Percentiles rank a stretch among this genome's conserved stretches.
Evolutionary conservation across 1,140 invertebrate species (phyloP).

Genomic region (Grapholita molesta): DNA sequence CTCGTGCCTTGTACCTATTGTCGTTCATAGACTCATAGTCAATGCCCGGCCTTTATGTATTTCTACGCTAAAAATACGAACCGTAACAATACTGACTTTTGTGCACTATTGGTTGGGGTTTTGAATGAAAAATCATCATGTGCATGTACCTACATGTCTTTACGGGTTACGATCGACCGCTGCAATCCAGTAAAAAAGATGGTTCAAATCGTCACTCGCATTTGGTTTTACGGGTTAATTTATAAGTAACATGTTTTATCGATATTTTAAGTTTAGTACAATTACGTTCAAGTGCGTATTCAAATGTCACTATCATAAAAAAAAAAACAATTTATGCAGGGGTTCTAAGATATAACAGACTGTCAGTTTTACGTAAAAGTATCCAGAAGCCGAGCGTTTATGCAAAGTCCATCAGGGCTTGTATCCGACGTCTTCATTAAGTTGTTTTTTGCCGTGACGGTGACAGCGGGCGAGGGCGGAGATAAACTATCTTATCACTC

Average conservation of each 20-base stretch:
- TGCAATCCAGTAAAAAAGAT: too few relatives aligned
- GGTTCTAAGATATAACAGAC: neutral
- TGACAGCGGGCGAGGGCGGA: slow-evolving; percentile 47
- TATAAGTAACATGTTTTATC: too few relatives aligned
- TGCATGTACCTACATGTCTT: neutral
- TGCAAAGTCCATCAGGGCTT: slow-evolving; percentile 6
- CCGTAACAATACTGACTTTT: neutral
- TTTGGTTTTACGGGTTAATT: too few relatives aligned
- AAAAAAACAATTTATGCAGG: neutral
- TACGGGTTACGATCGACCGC: neutral
- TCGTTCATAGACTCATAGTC: slow-evolving; percentile 18
- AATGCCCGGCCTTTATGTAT: slow-evolving; percentile 1
- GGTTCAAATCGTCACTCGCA: too few relatives aligned
- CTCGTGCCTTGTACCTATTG: slow-evolving; percentile 25
- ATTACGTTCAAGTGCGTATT: too few relatives aligned
- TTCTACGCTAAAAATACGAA: neutral
- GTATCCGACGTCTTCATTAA: slow-evolving; percentile 33
- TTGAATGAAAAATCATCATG: neutral
- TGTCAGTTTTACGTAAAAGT: neutral
- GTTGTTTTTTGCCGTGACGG: slow-evolving; percentile 22
- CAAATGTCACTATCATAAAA: too few relatives aligned
- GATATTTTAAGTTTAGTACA: too few relatives aligned
- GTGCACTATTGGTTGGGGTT: neutral
- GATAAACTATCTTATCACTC: slow-evolving; percentile 64
- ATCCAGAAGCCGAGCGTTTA: neutral